Conservation (phyloP, 2,888 invertebrate genomes). For the Cyclophora albipunctata region DNA sequence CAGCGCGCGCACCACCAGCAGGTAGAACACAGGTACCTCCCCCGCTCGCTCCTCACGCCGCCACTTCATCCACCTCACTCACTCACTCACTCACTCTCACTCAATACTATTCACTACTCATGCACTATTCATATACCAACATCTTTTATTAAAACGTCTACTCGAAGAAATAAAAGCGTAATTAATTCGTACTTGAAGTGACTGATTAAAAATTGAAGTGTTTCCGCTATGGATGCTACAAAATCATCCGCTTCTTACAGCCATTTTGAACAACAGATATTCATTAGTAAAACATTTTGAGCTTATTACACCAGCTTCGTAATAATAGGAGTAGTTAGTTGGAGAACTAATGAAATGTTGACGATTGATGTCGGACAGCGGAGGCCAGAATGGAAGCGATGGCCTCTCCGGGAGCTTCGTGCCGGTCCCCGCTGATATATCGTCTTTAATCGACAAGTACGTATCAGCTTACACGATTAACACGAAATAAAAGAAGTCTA, state of each 20-base stretch:
- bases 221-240: too few species aligned
- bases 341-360: background rate
- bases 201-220: too few species aligned
- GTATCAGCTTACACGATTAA: constrained; percentile 9
- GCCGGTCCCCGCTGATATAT: constrained; percentile 67
- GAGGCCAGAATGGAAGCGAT: constrained; percentile 63
- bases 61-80: constrained; percentile 16
- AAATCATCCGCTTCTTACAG: too few species aligned
- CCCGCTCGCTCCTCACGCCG: constrained; percentile 47
- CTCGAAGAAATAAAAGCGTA: too few species aligned
- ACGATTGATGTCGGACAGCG: constrained; percentile 28
- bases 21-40: constrained; percentile 75
- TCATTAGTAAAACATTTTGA: too few species aligned
- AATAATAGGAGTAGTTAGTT: background rate
- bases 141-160: too few species aligned
- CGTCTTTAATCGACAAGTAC: constrained; percentile 70
- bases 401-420: constrained; percentile 55
- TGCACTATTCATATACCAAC: constrained; percentile 6
- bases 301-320: constrained; percentile 15
- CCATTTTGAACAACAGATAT: too few species aligned
- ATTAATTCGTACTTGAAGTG: too few species aligned
- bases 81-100: constrained; percentile 1
- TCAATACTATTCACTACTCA: constrained; percentile 12
- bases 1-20: constrained; percentile 71
- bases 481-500: background rate